Conservation (phyloP, 2,797 vertebrate genomes). For the Lycodopsis pacificus region DNA sequence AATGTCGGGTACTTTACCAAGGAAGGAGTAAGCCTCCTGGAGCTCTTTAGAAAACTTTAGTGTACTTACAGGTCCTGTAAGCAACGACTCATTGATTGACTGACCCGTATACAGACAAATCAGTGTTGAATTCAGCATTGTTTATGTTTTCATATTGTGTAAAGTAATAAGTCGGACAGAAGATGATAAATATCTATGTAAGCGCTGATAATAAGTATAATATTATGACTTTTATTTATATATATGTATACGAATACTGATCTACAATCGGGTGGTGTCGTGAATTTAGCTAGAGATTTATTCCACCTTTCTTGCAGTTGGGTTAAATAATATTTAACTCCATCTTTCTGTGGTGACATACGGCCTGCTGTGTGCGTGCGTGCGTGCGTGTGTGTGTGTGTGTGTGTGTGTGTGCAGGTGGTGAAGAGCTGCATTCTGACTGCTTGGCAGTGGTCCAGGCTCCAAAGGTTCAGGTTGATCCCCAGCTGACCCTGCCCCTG, state of each 20-base stretch:
- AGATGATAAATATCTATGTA: too few relatives aligned
- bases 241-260: background rate
- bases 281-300: conserved; percentile 36
- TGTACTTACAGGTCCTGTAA: too few relatives aligned
- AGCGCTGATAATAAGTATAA: too few relatives aligned
- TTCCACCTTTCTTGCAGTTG: conserved; percentile 17
- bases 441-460: conserved; percentile 87
- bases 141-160: too few relatives aligned
- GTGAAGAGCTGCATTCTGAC: conserved; percentile 83
- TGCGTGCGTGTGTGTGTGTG: conserved; percentile 12
- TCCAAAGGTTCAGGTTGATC: conserved; percentile 87
- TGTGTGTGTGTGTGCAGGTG: conserved; percentile 74
- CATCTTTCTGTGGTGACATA: conserved; percentile 27
- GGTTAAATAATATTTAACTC: conserved; percentile 26
- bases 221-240: too few relatives aligned
- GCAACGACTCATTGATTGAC: too few relatives aligned
- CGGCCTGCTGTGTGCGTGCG: conserved; percentile 4
- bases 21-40: too few relatives aligned
- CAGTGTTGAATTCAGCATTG: too few relatives aligned
- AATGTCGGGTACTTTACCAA: too few relatives aligned
- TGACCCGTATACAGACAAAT: too few relatives aligned
- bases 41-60: too few relatives aligned
- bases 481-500: conserved; percentile 90
- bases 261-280: conserved; percentile 15
- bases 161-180: too few relatives aligned